Evolutionary conservation across 1,140 invertebrate genomes (phyloP).

Genomic region (Orius insidiosus): DNA sequence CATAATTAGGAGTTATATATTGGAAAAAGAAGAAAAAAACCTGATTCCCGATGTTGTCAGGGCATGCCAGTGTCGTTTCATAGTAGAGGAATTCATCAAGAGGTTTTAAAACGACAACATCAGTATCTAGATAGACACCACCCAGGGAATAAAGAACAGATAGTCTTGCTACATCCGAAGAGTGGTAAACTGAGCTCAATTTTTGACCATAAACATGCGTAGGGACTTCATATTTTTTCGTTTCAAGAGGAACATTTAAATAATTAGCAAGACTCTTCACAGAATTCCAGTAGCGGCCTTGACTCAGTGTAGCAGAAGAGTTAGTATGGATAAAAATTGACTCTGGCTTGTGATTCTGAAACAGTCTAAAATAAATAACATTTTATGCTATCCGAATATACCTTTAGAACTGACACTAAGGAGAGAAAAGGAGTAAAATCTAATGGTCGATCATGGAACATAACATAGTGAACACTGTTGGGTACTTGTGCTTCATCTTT

Average conservation of each 20-base stretch:
- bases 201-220: constrained; percentile 23
- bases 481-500: constrained; percentile 16
- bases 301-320: constrained; percentile 11
- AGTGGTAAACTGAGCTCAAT: constrained; percentile 25
- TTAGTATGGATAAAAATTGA: constrained; percentile 21
- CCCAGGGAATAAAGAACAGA: constrained; percentile 24
- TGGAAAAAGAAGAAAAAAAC: constrained; percentile 9
- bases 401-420: constrained; percentile 21
- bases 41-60: constrained; percentile 23
- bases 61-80: constrained; percentile 28
- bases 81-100: constrained; percentile 25
- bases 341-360: constrained; percentile 21
- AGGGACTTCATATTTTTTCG: constrained; percentile 14
- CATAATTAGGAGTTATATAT: constrained; percentile 6
- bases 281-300: constrained; percentile 21
- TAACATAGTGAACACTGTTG: constrained; percentile 24
- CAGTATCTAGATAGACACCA: constrained; percentile 28
- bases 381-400: constrained; percentile 7
- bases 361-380: neutral
- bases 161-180: constrained; percentile 26
- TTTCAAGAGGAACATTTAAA: constrained; percentile 12
- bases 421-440: constrained; percentile 22
- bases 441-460: constrained; percentile 19
- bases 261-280: constrained; percentile 13
- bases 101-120: constrained; percentile 25